Evolutionary conservation across 2,888 invertebrate genomes (phyloP), one percentile per base, ranked within the genome.

Genomic region (Microctonus aethiopoides): DNA sequence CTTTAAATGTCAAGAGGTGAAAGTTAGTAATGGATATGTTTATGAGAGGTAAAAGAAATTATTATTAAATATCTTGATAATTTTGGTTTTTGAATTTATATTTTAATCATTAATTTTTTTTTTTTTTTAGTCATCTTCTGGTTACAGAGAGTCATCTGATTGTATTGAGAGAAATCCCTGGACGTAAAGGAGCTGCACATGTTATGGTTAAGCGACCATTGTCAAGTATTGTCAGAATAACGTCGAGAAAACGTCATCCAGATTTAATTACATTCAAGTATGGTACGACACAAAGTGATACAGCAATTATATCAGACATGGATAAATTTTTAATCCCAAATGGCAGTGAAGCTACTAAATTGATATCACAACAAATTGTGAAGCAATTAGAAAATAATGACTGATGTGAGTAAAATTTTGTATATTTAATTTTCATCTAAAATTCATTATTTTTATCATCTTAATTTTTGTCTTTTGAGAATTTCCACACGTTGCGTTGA

Each of bases 181-280:
- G 92, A 72, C 90, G 91, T 76, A 92, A 91, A 80, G 96, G 95
- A 1, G 91, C 91, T 76, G 97, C 95, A 0, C 93, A 94, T 84
- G 91, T 98, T 0, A 93, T 96, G 81, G 95, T 96, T 0, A 91
- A 95, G 73, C 91, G 98, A 67, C 95, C 96, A 0, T 88, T 99
- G 66, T 93, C 95, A 1, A 94, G 95, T 63, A 96, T 99, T 79
- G 95, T 98, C 9, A 97, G 96, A 89, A 99, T 99, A 73, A 99
- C 99, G 0, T 97, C 98, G 11, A 96, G 97, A 85, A 97, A 97
- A 86, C 92, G 94, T 68, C 94, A 96, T 85, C 98, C 98, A 0
- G 97, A 99, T 87, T 89, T 99, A 79, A 97, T 99, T 74, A 99
- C 99, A 0, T 98, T 99, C 86, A 97, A 97, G 86, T 98, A 98